Evolutionary conservation across 2,113 vertebrate genomes (phyloP), one percentile per base, ranked within the genome.

Genomic region (Actenoides lindsayi): DNA sequence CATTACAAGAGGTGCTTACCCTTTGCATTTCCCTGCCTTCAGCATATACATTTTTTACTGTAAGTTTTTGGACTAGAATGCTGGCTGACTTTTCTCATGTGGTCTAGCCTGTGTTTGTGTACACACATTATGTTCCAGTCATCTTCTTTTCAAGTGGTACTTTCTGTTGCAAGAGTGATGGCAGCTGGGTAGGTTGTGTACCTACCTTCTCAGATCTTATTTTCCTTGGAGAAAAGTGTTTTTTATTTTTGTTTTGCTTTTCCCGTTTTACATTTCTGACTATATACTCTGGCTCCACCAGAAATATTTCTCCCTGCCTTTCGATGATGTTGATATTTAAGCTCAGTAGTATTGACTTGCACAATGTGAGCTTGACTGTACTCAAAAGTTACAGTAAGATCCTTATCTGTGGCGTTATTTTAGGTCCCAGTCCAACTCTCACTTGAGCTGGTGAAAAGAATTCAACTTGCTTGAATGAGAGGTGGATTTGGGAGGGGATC

Each of bases 371-470:
- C 84, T 94, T 75, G 65, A 76, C 83, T 84, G 53, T 62, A 89
- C 86, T 94, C 65, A 82, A 53, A 93, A 95, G 86, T 92, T 96
- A 84, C 86, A 83, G 81, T 82, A 50, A 95, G 96, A 95, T 95
- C 65, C 54, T 96, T 96, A 96, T 96, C 93, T 90, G 30, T 1
- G 2, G 87, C 2, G 0, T 93, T 97, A 74, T 90, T 96, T 96
- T 94, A 77, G 93, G 87, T 93, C 75, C 41, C 67, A 37, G 59
- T 91, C 91, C 89, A 93, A 20, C 51, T 90, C 73, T 69, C 68
- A 25, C 41, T 70, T 74, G 91, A 76, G 63, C 80, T 46, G 46
- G 21, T 94, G 80, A 93, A 85, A 96, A 91, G 74, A 96, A 94
- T 92, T 91, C 77, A 69, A 10, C 63, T 91, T 37, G 16, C 80